Percentiles rank a stretch among this genome's conserved stretches.
These are phyloP conservation scores for Drosophila biarmipes DNA, from an alignment of 1,140 invertebrate species.

Conservation along the genomic window DNA sequence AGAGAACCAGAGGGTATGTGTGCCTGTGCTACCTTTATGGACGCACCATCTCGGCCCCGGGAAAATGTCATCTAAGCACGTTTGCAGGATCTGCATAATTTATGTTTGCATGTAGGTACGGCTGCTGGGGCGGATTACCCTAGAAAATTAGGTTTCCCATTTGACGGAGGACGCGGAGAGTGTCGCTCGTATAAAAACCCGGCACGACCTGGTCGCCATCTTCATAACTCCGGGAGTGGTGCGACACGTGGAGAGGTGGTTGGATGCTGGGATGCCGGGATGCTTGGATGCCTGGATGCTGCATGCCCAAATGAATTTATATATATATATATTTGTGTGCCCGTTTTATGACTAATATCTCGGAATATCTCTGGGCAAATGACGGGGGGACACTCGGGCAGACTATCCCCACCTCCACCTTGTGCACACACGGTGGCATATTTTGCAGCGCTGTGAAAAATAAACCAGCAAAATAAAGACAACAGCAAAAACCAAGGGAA, in stretches of 20 bases:
- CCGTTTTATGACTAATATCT: constrained; percentile 83
- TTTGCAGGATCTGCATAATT: constrained; percentile 84
- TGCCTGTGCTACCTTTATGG: constrained; percentile 68
- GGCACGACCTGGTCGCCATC: constrained; percentile 74
- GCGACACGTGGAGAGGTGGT: constrained; percentile 4
- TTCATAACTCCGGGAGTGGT: constrained; percentile 64
- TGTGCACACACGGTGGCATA: constrained; percentile 45
- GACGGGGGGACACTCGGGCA: constrained; percentile 1
- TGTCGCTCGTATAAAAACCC: constrained; percentile 74
- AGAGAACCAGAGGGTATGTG: background rate
- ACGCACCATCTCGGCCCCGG: constrained; percentile 50
- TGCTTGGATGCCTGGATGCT: constrained; percentile 16
- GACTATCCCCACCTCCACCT: constrained; percentile 4
- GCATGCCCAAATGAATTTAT: constrained; percentile 80
- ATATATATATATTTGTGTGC: constrained; percentile 52
- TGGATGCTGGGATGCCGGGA: too few relatives aligned
- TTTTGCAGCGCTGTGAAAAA: constrained; percentile 81
- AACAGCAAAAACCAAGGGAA: constrained; percentile 25
- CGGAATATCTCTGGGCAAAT: constrained; percentile 68
- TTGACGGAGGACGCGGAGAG: constrained; percentile 69
- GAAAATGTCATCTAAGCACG: constrained; percentile 83
- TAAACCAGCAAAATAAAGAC: constrained; percentile 77
- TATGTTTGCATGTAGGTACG: constrained; percentile 70
- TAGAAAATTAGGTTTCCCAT: constrained; percentile 83
- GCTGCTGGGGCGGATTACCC: constrained; percentile 73